A percentile compares a stretch with the other conserved stretches of the same genome.
These are phyloP conservation scores for Heliothis peltigera DNA, from an alignment of 2,888 invertebrate species.

Conservation along the genomic window DNA sequence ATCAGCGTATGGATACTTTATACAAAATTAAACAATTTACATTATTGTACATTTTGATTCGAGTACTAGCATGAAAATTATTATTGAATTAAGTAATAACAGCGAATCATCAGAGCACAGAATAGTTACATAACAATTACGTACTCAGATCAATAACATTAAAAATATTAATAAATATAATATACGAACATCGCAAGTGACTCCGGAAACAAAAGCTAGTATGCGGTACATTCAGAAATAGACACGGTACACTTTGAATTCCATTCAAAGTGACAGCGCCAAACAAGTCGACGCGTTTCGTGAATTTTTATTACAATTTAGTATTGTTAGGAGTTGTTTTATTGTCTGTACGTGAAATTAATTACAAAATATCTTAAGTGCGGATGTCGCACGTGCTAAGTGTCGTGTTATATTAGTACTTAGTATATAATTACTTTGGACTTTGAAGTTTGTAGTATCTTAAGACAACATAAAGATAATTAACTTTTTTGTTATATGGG, in stretches of 20 bases:
- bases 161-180: too few species aligned
- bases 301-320: conserved; percentile 17
- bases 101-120: too few species aligned
- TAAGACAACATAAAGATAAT: too few species aligned
- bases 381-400: background rate
- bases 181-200: too few species aligned
- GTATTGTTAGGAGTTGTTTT: conserved; percentile 11
- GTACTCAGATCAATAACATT: too few species aligned
- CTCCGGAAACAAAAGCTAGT: background rate
- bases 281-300: conserved; percentile 4
- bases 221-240: background rate
- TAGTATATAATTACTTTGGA: background rate
- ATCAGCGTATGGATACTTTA: too few species aligned
- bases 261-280: background rate
- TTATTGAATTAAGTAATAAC: too few species aligned
- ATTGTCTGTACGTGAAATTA: conserved; percentile 13
- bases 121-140: too few species aligned
- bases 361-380: conserved; percentile 2
- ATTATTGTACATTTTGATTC: too few species aligned
- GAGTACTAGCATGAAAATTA: too few species aligned
- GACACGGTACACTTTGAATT: background rate
- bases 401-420: background rate
- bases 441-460: background rate
- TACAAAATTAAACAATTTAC: too few species aligned
- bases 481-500: too few species aligned